Evolutionary conservation across 2,888 invertebrate species (phyloP).

Genomic region (Macropis europaea): DNA sequence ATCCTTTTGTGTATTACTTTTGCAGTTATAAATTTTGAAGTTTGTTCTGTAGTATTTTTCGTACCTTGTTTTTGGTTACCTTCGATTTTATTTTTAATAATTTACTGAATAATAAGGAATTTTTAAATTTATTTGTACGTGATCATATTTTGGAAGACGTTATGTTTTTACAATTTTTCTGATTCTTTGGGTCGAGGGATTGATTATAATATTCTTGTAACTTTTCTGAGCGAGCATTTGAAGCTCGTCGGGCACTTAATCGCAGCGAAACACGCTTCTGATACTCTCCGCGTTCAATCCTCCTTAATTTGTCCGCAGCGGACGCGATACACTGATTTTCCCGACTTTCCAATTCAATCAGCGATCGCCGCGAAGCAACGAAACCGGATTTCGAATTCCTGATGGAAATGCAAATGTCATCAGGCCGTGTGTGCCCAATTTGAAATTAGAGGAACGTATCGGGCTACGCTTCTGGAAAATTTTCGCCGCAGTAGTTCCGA

Average conservation of each 20-base stretch:
- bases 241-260: slow-evolving; percentile 8
- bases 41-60: too few species aligned
- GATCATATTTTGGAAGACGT: too few species aligned
- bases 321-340: slow-evolving; percentile 39
- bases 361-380: slow-evolving; percentile 26
- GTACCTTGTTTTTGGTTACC: too few species aligned
- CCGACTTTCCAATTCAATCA: slow-evolving; percentile 48
- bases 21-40: too few species aligned
- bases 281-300: slow-evolving; percentile 15
- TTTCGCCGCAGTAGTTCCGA: background rate
- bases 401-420: slow-evolving; percentile 50
- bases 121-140: too few species aligned
- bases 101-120: too few species aligned
- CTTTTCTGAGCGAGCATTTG: background rate
- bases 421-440: slow-evolving; percentile 23
- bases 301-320: slow-evolving; percentile 30
- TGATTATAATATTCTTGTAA: background rate
- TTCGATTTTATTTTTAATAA: too few species aligned
- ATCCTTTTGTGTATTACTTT: too few species aligned
- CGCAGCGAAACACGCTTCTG: slow-evolving; percentile 23
- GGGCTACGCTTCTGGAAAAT: background rate
- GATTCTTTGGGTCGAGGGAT: background rate
- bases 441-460: slow-evolving; percentile 26
- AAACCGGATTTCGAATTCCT: slow-evolving; percentile 32
- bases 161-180: background rate